A percentile compares a stretch with the other conserved stretches of the same genome.
phyloP scores from a whole-genome alignment of 2,797 vertebrate species.

The Gymnodraco acuticeps region DNA sequence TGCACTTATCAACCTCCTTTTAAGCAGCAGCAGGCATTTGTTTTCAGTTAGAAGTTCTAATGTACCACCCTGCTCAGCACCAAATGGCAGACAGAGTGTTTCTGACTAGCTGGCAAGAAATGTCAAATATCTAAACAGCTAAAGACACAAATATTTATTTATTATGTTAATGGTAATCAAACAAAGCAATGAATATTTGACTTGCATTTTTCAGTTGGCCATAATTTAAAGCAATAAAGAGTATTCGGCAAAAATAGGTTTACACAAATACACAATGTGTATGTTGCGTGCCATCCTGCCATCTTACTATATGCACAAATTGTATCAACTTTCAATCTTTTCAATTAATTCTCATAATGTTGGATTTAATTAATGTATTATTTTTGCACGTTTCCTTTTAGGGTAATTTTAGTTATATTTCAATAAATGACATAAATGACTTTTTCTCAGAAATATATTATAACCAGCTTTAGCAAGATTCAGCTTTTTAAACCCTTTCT shows the following conservation, averaged over 20 bases:
- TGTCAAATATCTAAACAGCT: neutral
- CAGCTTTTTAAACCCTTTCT: slow-evolving; percentile 39
- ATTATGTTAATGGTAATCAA: neutral
- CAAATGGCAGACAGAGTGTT: neutral
- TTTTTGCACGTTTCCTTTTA: neutral
- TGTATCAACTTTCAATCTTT: neutral
- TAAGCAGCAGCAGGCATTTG: neutral
- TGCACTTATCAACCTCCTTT: neutral
- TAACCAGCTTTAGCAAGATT: slow-evolving; percentile 30
- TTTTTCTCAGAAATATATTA: slow-evolving; percentile 13
- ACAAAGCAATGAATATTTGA: too few relatives aligned
- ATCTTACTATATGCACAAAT: too few relatives aligned
- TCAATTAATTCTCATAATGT: neutral
- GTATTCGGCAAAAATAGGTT: too few relatives aligned
- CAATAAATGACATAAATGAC: neutral
- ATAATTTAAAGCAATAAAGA: too few relatives aligned
- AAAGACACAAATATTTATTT: neutral
- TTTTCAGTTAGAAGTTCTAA: neutral
- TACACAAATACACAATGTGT: too few relatives aligned
- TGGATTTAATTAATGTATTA: neutral
- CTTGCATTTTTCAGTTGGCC: too few relatives aligned
- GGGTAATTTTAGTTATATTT: neutral
- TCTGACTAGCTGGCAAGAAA: neutral
- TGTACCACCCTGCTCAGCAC: neutral
- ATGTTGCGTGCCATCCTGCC: too few relatives aligned